Evolutionary conservation across 2,888 invertebrate genomes (phyloP).

Genomic region (Octonoba sinensis): DNA sequence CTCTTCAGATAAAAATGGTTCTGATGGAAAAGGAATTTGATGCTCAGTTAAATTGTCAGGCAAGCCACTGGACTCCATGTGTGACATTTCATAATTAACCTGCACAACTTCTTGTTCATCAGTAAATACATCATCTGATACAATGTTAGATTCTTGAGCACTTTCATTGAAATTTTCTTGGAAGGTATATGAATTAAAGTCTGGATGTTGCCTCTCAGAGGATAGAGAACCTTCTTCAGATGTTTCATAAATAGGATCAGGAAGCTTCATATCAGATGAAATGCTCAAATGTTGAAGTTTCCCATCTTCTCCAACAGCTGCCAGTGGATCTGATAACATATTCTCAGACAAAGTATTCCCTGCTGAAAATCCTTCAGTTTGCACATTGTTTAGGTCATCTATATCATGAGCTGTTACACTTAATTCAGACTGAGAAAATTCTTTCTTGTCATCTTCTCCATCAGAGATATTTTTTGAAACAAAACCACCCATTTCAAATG

Average conservation of each 20-base stretch:
- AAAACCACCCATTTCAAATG: neutral
- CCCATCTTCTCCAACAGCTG: slow-evolving; percentile 6
- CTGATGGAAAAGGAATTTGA: slow-evolving; percentile 24
- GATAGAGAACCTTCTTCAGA: slow-evolving; percentile 36
- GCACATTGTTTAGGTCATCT: no score
- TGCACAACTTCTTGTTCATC: slow-evolving; percentile 14
- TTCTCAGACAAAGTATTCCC: no score
- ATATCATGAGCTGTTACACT: no score
- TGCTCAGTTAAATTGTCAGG: neutral
- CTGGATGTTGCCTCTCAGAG: slow-evolving; percentile 27
- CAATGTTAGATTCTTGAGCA: slow-evolving; percentile 1
- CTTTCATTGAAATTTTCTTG: neutral
- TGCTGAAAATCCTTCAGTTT: no score
- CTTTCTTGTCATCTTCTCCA: neutral
- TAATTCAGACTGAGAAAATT: neutral
- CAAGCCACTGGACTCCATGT: no score
- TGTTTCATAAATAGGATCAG: slow-evolving; percentile 55
- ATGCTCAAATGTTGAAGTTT: slow-evolving; percentile 18
- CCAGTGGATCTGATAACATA: no score
- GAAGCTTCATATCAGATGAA: slow-evolving; percentile 48
- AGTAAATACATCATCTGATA: slow-evolving; percentile 34
- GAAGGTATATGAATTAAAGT: neutral
- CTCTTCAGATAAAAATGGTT: neutral
- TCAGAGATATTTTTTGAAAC: neutral
- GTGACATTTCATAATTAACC: no score